These are phyloP conservation scores for Anarhynchus alexandrinus DNA, from an alignment of 2,113 vertebrate genomes.

Conservation along the genomic window DNA sequence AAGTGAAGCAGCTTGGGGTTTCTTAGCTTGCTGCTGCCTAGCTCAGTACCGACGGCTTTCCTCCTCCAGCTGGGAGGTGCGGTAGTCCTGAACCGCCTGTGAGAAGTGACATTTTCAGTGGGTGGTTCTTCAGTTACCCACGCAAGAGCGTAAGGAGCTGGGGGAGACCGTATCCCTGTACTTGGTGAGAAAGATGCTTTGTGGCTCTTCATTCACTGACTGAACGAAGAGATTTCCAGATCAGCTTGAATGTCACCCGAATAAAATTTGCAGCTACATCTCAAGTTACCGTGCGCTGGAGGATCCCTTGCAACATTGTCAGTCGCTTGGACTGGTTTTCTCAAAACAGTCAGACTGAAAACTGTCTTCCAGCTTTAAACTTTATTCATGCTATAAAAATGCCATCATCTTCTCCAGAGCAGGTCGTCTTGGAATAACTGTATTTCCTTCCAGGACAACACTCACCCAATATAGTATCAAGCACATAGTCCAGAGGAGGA, in stretches of 20 bases:
- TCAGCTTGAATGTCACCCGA: background rate
- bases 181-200: background rate
- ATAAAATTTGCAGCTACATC: background rate
- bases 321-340: background rate
- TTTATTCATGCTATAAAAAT: background rate
- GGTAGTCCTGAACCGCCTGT: background rate
- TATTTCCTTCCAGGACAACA: background rate
- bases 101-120: background rate
- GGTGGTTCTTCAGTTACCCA: background rate
- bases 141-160: background rate
- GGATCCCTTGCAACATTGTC: background rate
- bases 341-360: background rate
- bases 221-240: background rate
- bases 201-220: background rate
- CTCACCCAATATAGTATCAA: background rate
- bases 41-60: background rate
- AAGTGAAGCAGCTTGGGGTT: background rate
- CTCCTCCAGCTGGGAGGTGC: background rate
- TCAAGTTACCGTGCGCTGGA: background rate
- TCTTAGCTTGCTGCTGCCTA: background rate
- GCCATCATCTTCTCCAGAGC: background rate
- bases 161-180: background rate
- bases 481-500: background rate
- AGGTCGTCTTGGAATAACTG: background rate
- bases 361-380: background rate